Conservation (phyloP, 2,888 invertebrate species). For the Xestia sexstrigata region DNA sequence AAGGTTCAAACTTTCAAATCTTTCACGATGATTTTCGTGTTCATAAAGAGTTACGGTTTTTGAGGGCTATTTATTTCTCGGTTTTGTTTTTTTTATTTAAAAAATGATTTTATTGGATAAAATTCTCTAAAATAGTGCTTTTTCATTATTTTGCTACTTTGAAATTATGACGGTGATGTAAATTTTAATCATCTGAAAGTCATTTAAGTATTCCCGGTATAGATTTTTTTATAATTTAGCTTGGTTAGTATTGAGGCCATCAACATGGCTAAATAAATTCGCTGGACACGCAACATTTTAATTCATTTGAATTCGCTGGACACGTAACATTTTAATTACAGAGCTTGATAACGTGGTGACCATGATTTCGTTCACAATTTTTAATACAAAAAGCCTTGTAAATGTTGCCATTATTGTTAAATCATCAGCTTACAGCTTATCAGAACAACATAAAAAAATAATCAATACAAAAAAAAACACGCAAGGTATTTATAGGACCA, state of each 20-base stretch:
- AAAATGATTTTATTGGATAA: neutral
- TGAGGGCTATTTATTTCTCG: neutral
- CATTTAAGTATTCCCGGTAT: neutral
- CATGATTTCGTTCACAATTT: neutral
- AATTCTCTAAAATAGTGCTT: neutral
- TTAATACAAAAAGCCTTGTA: too few relatives aligned
- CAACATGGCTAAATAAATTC: neutral
- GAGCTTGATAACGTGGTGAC: neutral
- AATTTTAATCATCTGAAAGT: neutral
- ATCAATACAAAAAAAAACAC: constrained; percentile 33
- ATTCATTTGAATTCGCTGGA: constrained; percentile 1
- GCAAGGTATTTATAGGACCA: constrained; percentile 26
- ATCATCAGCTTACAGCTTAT: neutral
- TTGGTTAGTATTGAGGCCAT: neutral
- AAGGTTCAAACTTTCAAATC: neutral
- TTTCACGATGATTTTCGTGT: neutral
- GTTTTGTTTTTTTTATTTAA: neutral
- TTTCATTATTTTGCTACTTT: neutral
- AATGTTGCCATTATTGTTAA: neutral
- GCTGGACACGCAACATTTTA: neutral
- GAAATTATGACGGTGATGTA: neutral
- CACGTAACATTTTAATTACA: constrained; percentile 8
- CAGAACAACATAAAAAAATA: constrained; percentile 5
- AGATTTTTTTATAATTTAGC: neutral
- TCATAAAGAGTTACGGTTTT: constrained; percentile 5